phyloP scores from a whole-genome alignment of 92 coral and sea anemone genomes.

The Zoanthus sociatus region DNA sequence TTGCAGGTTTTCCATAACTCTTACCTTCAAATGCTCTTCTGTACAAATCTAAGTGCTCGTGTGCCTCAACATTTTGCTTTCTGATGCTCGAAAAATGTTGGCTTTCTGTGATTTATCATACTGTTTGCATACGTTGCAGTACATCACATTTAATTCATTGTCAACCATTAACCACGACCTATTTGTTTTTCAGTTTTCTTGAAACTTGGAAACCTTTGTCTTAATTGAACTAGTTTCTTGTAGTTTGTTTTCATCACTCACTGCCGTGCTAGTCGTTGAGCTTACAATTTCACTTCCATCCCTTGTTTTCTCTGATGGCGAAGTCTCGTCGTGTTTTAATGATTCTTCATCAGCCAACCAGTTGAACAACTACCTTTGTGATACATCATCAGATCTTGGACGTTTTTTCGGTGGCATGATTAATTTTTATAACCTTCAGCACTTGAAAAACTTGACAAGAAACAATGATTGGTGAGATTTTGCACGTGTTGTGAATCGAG shows the following conservation, averaged over 20 bases:
- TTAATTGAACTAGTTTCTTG: slow-evolving; percentile 6
- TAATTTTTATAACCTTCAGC: too few relatives aligned
- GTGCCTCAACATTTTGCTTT: slow-evolving; percentile 34
- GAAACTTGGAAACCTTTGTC: slow-evolving; percentile 31
- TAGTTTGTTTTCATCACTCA: slow-evolving; percentile 11
- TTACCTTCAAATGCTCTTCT: slow-evolving; percentile 10
- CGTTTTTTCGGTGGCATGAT: too few relatives aligned
- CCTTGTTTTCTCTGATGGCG: neutral
- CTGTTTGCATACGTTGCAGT: slow-evolving; percentile 35
- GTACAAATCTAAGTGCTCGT: slow-evolving; percentile 30
- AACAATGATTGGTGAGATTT: too few relatives aligned
- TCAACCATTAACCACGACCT: slow-evolving; percentile 30
- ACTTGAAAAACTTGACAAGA: too few relatives aligned
- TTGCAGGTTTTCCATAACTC: slow-evolving; percentile 23
- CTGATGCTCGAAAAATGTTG: slow-evolving; percentile 34
- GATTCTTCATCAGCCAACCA: slow-evolving; percentile 12
- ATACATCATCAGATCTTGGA: neutral
- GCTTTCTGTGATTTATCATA: slow-evolving; percentile 36
- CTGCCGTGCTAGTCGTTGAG: neutral
- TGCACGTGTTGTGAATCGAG: too few relatives aligned
- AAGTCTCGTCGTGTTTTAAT: neutral
- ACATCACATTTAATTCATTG: slow-evolving; percentile 29
- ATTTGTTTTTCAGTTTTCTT: slow-evolving; percentile 9
- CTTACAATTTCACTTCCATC: slow-evolving; percentile 15
- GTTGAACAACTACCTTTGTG: neutral